Evolutionary conservation across 2,113 vertebrate species (phyloP).

Genomic region (human (Homo sapiens)): DNA sequence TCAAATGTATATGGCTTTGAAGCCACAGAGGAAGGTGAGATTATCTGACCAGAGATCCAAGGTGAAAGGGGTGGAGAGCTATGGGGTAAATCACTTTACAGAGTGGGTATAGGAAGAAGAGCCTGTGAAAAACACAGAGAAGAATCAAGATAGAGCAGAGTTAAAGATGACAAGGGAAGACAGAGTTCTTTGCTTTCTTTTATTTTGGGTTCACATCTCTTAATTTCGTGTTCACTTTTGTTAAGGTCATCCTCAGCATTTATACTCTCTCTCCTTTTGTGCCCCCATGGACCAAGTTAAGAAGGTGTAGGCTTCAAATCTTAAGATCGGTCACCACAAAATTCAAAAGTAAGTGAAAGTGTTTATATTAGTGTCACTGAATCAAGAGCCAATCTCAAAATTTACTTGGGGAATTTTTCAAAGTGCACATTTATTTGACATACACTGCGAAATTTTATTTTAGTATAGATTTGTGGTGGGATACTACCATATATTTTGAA

Average conservation of each 20-base stretch:
- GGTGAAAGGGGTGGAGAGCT: not conserved
- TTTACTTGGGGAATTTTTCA: not conserved
- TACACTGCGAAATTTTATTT: not conserved
- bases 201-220: not conserved
- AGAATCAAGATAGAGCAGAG: not conserved
- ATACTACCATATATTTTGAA: not conserved
- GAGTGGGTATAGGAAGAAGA: not conserved
- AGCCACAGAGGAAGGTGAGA: not conserved
- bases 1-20: not conserved
- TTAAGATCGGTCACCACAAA: not conserved
- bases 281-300: not conserved
- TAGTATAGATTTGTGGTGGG: not conserved
- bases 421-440: not conserved
- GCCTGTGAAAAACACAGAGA: not conserved
- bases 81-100: too few relatives aligned
- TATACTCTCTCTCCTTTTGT: not conserved
- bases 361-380: not conserved
- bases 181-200: not conserved
- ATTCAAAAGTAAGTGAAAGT: not conserved
- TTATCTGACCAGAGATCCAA: not conserved
- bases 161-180: not conserved
- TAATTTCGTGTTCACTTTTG: not conserved
- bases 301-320: not conserved
- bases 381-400: conserved; percentile 1
- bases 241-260: not conserved